Conservation (phyloP, 1,140 invertebrate species). For the Periplaneta americana region DNA sequence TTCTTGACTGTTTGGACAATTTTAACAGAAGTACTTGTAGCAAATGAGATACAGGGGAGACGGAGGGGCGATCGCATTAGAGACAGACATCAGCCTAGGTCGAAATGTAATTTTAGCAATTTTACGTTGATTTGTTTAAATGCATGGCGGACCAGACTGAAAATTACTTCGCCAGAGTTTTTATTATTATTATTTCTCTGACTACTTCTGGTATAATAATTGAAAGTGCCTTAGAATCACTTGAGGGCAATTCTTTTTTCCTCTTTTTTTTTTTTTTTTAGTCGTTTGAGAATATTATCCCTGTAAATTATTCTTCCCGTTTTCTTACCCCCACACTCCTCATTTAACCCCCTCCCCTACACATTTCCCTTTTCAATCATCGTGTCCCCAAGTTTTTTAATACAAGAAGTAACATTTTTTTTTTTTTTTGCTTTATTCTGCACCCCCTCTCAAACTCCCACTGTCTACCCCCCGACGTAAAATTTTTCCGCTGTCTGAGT, state of each 20-base stretch:
- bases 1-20: neutral
- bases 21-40: neutral
- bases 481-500: conserved; percentile 12
- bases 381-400: conserved; percentile 5
- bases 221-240: neutral
- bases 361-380: conserved; percentile 8
- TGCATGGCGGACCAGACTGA: neutral
- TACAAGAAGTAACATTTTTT: neutral
- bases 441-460: neutral
- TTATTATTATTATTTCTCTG: neutral
- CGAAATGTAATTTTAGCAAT: neutral
- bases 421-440: conserved; percentile 5
- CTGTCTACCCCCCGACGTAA: neutral
- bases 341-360: neutral
- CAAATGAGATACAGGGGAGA: neutral
- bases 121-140: neutral
- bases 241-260: neutral
- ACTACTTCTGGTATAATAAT: neutral
- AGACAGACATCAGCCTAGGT: too few relatives aligned
- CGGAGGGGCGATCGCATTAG: too few relatives aligned
- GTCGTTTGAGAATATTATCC: neutral
- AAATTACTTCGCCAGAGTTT: neutral
- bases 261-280: neutral
- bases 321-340: neutral
- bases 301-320: conserved; percentile 2